Conservation (phyloP, 2,113 vertebrate species). For the Aleadryas rufinucha region DNA sequence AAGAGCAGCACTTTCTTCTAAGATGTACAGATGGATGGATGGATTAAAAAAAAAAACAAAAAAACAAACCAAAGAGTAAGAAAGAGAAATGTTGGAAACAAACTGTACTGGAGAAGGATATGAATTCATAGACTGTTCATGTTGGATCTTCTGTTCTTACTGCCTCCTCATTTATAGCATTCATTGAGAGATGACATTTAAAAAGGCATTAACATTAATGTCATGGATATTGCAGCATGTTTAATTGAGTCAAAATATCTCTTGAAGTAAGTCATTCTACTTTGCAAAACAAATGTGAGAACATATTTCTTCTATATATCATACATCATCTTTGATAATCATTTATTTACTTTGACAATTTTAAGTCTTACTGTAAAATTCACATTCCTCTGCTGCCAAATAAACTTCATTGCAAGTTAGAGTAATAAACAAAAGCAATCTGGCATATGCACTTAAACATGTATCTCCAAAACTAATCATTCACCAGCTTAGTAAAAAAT, state of each 20-base stretch:
- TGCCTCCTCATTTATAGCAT: background rate
- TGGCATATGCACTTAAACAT: background rate
- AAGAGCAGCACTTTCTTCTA: background rate
- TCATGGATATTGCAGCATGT: background rate
- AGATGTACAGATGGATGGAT: background rate
- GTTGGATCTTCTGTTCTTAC: background rate
- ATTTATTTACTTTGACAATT: background rate
- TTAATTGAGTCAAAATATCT: background rate
- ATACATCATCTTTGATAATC: background rate
- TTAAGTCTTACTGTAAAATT: background rate
- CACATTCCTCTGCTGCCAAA: background rate
- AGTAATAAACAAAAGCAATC: background rate
- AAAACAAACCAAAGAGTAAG: too few relatives aligned
- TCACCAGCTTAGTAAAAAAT: background rate
- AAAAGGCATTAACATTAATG: background rate
- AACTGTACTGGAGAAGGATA: background rate
- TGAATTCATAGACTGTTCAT: background rate
- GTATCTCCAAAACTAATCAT: background rate
- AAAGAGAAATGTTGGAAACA: background rate
- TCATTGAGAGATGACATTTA: constrained; percentile 11
- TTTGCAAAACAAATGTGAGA: background rate
- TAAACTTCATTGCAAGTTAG: background rate
- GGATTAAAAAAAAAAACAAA: background rate
- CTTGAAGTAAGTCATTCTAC: background rate
- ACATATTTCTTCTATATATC: background rate